phyloP scores from a whole-genome alignment of 2,888 invertebrate species.

The Pheosia tremula region DNA sequence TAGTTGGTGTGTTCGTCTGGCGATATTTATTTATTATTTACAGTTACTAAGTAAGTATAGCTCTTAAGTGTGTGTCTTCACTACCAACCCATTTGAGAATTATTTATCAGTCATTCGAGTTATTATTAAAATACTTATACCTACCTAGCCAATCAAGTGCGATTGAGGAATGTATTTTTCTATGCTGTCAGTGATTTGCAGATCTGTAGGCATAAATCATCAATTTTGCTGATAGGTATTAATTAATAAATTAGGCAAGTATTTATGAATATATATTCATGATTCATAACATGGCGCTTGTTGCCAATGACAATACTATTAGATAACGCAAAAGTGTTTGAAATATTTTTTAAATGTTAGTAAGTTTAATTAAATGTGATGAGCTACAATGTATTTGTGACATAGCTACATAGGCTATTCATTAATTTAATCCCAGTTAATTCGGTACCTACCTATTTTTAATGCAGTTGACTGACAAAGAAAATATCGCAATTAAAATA shows the following conservation, averaged over 20 bases:
- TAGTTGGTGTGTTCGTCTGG: no score
- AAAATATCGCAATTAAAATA: no score
- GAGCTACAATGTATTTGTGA: no score
- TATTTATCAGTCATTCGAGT: background rate
- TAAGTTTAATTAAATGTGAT: background rate
- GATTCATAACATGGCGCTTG: constrained; percentile 43
- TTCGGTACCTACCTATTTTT: no score
- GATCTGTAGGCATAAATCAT: constrained; percentile 17
- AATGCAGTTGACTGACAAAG: no score
- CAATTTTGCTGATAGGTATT: constrained; percentile 15
- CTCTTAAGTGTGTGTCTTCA: no score
- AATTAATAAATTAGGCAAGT: constrained; percentile 12
- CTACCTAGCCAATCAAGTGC: constrained; percentile 17
- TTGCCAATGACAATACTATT: constrained; percentile 73
- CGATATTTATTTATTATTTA: no score
- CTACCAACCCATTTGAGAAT: no score
- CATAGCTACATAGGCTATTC: no score
- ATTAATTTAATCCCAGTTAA: no score
- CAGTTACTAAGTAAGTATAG: no score
- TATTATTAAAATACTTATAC: background rate
- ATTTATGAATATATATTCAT: constrained; percentile 23
- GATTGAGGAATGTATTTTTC: constrained; percentile 62
- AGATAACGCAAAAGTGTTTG: background rate
- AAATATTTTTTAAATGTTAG: background rate
- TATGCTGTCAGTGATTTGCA: constrained; percentile 59